Evolutionary conservation across 30 jellyfish, hydroid and myxozoan genomes (phyloP).

Genomic region (Turritopsis dohrnii): DNA sequence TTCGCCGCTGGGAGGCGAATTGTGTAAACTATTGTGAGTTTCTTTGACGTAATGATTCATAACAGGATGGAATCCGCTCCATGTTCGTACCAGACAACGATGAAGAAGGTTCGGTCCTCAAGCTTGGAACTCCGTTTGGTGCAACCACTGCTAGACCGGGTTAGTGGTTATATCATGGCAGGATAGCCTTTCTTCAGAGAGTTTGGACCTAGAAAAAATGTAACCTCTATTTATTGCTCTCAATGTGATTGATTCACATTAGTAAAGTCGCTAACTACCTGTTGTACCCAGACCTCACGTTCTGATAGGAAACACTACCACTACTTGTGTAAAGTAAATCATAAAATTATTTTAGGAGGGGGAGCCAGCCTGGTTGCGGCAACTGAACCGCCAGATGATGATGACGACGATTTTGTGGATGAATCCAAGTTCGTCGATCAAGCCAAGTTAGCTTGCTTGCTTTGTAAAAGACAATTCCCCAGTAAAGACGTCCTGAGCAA

Average conservation of each 20-base stretch:
- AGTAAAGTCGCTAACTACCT: too few relatives aligned
- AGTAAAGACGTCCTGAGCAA: constrained; percentile 64
- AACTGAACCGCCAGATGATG: constrained; percentile 70
- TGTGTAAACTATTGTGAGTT: too few relatives aligned
- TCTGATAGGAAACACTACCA: neutral
- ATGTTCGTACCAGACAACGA: constrained; percentile 41
- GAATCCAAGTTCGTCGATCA: constrained; percentile 49
- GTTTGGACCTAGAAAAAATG: too few relatives aligned
- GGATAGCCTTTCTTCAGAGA: too few relatives aligned
- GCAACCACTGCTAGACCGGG: constrained; percentile 3
- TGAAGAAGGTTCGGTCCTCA: constrained; percentile 26
- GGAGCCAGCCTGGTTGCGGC: constrained; percentile 68
- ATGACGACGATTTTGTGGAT: constrained; percentile 41
- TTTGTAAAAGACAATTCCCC: constrained; percentile 86
- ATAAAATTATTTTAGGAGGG: neutral
- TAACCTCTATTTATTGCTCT: too few relatives aligned
- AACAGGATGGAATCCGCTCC: constrained; percentile 29
- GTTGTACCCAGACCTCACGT: too few relatives aligned
- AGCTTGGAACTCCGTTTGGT: constrained; percentile 26
- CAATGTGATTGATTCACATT: too few relatives aligned
- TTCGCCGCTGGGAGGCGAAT: too few relatives aligned
- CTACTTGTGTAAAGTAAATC: neutral
- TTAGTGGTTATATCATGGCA: neutral
- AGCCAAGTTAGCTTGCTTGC: constrained; percentile 62
- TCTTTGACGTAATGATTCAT: too few relatives aligned